Evolutionary conservation across 2,797 vertebrate species (phyloP).

Genomic region (Anisognathus igniventris): DNA sequence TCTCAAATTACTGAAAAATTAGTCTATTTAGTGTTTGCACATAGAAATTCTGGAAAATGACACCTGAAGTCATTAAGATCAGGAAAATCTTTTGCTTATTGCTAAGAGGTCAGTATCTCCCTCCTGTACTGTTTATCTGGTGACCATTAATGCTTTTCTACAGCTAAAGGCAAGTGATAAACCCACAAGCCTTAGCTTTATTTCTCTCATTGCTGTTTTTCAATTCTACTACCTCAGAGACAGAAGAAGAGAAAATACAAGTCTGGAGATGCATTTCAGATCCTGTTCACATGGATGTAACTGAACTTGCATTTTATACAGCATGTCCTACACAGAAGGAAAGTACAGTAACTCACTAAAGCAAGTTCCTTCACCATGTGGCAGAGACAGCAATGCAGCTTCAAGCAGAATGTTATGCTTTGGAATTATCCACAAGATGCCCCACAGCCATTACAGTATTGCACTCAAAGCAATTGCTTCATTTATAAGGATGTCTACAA

Average conservation of each 20-base stretch:
- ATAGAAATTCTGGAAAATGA: neutral
- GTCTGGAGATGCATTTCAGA: neutral
- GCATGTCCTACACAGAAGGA: neutral
- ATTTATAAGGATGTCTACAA: neutral
- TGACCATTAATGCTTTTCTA: neutral
- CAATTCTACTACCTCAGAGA: neutral
- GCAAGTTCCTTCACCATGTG: neutral
- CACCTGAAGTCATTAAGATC: neutral
- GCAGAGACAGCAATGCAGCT: neutral
- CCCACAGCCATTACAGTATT: neutral
- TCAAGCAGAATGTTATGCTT: neutral
- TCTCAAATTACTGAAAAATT: slow-evolving; percentile 1
- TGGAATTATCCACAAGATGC: neutral
- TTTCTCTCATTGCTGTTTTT: neutral
- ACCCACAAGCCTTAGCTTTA: neutral
- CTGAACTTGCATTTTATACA: neutral
- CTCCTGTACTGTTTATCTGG: neutral
- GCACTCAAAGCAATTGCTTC: neutral
- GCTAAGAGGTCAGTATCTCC: neutral
- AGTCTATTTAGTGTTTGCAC: neutral
- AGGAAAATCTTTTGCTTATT: neutral
- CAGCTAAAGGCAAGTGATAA: neutral
- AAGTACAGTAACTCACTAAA: neutral
- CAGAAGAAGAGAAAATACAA: neutral
- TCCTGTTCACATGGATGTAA: neutral